These are phyloP conservation scores for Puffinus mauretanicus DNA, from an alignment of 2,113 vertebrate species.

Conservation along the genomic window DNA sequence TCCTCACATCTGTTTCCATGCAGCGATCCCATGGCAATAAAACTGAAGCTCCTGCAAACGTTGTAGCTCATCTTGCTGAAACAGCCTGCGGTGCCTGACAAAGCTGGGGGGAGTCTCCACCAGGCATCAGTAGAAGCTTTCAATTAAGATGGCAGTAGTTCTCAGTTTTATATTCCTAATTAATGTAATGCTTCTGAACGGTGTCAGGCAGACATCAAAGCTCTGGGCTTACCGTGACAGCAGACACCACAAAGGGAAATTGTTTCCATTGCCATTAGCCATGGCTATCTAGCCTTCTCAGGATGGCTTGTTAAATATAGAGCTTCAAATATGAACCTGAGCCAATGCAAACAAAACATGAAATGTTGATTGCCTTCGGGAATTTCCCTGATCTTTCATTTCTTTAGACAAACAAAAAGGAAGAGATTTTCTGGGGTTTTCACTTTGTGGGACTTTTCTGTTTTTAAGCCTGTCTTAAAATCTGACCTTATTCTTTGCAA, in stretches of 20 bases:
- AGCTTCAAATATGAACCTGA: neutral
- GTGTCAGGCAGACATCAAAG: neutral
- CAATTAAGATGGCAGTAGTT: neutral
- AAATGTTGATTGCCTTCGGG: neutral
- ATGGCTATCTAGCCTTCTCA: neutral
- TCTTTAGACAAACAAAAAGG: neutral
- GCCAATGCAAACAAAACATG: neutral
- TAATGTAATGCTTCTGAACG: neutral
- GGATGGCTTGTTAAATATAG: neutral
- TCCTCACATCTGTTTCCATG: neutral
- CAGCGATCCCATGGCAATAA: neutral
- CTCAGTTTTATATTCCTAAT: neutral
- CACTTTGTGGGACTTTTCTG: neutral
- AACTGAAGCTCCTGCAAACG: neutral
- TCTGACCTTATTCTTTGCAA: neutral
- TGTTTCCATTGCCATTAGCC: neutral
- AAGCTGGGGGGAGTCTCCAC: neutral
- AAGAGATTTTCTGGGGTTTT: neutral
- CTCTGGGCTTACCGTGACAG: neutral
- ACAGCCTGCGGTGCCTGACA: neutral
- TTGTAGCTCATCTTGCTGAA: neutral
- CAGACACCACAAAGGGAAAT: neutral
- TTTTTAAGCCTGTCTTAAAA: neutral
- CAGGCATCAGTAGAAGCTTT: neutral
- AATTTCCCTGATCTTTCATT: neutral